These are phyloP conservation scores for Phrynocephalus forsythii DNA, from an alignment of 2,797 vertebrate genomes.

Conservation along the genomic window DNA sequence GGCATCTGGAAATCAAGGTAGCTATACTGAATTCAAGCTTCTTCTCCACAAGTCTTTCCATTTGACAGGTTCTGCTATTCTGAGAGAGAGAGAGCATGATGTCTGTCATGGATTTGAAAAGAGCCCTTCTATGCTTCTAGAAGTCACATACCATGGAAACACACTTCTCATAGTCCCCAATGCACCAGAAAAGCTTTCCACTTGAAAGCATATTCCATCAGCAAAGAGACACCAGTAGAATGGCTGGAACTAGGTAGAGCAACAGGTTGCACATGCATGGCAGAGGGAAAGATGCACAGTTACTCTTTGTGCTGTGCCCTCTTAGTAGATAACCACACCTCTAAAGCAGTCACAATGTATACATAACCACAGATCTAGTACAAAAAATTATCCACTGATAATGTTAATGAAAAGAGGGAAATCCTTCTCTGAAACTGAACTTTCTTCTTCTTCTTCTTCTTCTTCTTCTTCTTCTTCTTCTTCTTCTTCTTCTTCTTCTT, in stretches of 20 bases:
- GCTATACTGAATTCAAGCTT: no score
- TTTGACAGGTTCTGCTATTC: no score
- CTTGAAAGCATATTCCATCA: not conserved
- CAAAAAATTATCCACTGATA: no score
- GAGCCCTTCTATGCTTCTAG: no score
- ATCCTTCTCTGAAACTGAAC: not conserved
- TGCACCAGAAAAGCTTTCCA: not conserved
- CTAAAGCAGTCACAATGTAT: not conserved
- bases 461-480: no score
- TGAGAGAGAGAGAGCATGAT: no score
- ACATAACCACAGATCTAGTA: not conserved
- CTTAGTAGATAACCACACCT: not conserved
- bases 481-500: no score
- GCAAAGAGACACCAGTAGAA: not conserved
- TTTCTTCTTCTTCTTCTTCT: not conserved
- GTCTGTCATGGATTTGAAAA: no score
- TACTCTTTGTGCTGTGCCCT: no score
- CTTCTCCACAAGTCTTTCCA: no score
- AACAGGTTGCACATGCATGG: not conserved
- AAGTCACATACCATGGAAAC: no score
- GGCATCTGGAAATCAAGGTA: not conserved
- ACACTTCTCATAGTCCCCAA: not conserved
- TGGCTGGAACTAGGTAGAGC: not conserved
- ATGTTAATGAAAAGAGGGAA: not conserved
- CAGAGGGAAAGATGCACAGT: not conserved